Base-by-base conservation (phyloP, 2,113 vertebrate genomes). In the Glaucomys volans region DNA sequence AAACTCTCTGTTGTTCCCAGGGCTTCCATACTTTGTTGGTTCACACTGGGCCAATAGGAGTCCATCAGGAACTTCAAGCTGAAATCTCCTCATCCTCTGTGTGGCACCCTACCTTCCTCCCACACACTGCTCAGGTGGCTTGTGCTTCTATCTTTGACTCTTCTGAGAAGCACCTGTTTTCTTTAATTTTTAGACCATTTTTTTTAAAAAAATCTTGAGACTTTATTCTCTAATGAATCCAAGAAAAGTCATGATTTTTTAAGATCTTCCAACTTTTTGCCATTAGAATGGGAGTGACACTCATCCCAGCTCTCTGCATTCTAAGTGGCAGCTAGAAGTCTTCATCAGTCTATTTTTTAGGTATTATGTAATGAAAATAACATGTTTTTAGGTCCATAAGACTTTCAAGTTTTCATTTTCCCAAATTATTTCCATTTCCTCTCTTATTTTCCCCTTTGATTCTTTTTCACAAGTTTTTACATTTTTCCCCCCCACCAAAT, bases 341-440 rank as follows among this genome's bases (percentile, higher is more conserved):
- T 32, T 72, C 4, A 62, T 64, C 52, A 32, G 75, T 42, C 28
- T 69, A 30, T 54, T 72, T 83, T 79, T 44, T 67, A 59, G 54
- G 52, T 42, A 50, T 94, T 54, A 11, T 5, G 8, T 62, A 90
- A 95, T 57, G 32, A 64, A 82, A 91, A 87, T 50, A 91, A 66
- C 14, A 67, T 50, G 32, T 12, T 35, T 75, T 85, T 77, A n/a
- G n/a, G 26, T 40, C 54, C 42, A 47, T 28, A n/a, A 66, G 76
- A 28, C 17, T 35, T 93, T 62, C 59, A 79, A 35, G 14, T 74
- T 84, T 92, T 88, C 54, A 47, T 87, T 95, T 87, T n/a, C 54
- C 22, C 69, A 44, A 88, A 76, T 95, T 88, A 91, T 85, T 96
- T 97, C 40, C 44, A 75, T 91, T 87, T 94, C 18, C 32, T 67